Conservation (phyloP, 1,140 invertebrate genomes). For the Eufriesea mexicana region DNA sequence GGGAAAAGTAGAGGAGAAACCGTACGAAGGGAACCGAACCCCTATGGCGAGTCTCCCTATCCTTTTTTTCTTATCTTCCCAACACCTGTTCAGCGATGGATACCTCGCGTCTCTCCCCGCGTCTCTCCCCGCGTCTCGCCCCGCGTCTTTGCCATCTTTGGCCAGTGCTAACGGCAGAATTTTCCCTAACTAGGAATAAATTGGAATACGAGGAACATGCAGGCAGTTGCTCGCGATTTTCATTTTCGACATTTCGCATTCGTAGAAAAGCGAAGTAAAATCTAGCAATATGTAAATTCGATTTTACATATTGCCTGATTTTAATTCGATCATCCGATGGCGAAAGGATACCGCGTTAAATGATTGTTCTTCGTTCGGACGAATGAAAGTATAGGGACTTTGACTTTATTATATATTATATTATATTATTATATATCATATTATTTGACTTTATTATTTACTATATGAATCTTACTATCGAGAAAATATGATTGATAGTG, state of each 20-base stretch:
- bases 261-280: neutral
- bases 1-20: conserved; percentile 28
- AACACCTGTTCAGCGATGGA: conserved; percentile 12
- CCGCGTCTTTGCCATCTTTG: neutral
- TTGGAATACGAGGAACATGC: neutral
- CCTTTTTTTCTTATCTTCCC: conserved; percentile 35
- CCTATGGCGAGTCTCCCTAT: conserved; percentile 42
- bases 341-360: too few species aligned
- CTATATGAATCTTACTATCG: too few species aligned
- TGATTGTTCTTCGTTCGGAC: too few species aligned
- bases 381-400: too few species aligned
- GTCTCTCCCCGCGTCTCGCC: too few species aligned
- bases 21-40: neutral
- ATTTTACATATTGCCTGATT: too few species aligned
- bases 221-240: neutral
- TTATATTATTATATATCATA: too few species aligned
- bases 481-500: too few species aligned
- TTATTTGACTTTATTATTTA: too few species aligned
- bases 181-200: neutral
- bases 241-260: neutral
- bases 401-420: too few species aligned
- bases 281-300: too few species aligned
- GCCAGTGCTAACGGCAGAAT: neutral
- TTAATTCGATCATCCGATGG: too few species aligned
- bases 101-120: neutral